phyloP scores from a whole-genome alignment of 2,797 vertebrate species.

The Acipenser oxyrinchus region DNA sequence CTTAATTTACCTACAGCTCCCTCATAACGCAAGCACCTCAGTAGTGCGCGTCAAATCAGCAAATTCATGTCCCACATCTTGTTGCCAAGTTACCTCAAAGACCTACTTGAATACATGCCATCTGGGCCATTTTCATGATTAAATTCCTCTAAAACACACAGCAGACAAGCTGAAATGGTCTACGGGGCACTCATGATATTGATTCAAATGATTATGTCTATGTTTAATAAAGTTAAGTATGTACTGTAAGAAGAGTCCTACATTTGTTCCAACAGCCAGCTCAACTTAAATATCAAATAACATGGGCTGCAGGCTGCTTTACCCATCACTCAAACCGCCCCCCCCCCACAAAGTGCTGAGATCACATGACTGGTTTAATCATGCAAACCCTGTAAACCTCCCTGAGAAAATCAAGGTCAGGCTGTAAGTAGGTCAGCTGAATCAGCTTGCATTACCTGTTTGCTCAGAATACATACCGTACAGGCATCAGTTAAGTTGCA shows the following conservation, averaged over 20 bases:
- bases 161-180: slow-evolving; percentile 7
- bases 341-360: slow-evolving; percentile 9
- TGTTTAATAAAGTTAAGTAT: not conserved
- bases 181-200: not conserved
- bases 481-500: not conserved
- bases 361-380: slow-evolving; percentile 36
- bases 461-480: slow-evolving; percentile 6
- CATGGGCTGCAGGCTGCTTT: slow-evolving; percentile 5
- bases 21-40: slow-evolving; percentile 35
- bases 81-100: slow-evolving; percentile 55
- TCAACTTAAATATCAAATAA: not conserved
- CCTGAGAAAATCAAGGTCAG: slow-evolving; percentile 56
- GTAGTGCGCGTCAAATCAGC: slow-evolving; percentile 4
- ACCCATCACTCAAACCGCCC: slow-evolving; percentile 18
- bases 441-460: slow-evolving; percentile 20
- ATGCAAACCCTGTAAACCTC: slow-evolving; percentile 26
- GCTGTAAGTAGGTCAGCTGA: slow-evolving; percentile 59
- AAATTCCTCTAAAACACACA: slow-evolving; percentile 36
- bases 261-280: not conserved
- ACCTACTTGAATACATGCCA: slow-evolving; percentile 50
- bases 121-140: slow-evolving; percentile 56
- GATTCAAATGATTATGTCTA: slow-evolving; percentile 24
- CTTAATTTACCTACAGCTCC: slow-evolving; percentile 19
- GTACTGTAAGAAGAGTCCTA: not conserved
- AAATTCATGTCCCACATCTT: slow-evolving; percentile 30